Evolutionary conservation across 92 coral and sea anemone species (phyloP).

Genomic region (Bergia puertoricense): DNA sequence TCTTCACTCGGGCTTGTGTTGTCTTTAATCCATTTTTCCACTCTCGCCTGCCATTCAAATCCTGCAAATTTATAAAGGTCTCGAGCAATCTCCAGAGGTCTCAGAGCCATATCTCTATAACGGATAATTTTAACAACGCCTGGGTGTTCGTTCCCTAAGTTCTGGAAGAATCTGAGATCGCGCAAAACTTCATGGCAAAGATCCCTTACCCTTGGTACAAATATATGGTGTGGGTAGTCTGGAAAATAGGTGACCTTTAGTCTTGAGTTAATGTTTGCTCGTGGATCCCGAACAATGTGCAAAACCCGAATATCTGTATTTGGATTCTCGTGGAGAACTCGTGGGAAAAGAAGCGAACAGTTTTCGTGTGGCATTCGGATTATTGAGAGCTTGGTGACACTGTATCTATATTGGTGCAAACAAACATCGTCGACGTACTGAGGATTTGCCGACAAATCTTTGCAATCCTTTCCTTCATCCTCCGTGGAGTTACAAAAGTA

Average conservation of each 20-base stretch:
- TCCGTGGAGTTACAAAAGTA: constrained; percentile 49
- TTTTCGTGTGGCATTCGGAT: constrained; percentile 55
- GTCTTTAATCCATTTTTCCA: constrained; percentile 45
- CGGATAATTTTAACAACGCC: constrained; percentile 39
- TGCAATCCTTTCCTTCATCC: not conserved
- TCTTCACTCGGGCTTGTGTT: constrained; percentile 55
- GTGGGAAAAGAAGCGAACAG: constrained; percentile 51
- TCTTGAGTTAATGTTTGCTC: constrained; percentile 44
- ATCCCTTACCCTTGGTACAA: constrained; percentile 29
- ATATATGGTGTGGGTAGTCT: constrained; percentile 15
- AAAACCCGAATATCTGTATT: no score
- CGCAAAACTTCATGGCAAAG: constrained; percentile 32
- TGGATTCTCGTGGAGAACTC: not conserved
- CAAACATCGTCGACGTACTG: constrained; percentile 41
- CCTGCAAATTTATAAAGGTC: constrained; percentile 23
- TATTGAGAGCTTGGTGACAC: constrained; percentile 52
- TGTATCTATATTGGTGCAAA: constrained; percentile 38
- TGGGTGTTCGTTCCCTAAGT: constrained; percentile 30
- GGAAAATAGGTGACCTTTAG: constrained; percentile 38
- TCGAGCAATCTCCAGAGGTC: constrained; percentile 48
- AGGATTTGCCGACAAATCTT: constrained; percentile 16
- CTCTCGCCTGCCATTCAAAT: constrained; percentile 51
- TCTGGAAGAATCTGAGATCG: constrained; percentile 41
- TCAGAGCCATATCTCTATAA: constrained; percentile 52
- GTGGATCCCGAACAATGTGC: no score